Conservation (phyloP, 2,113 vertebrate genomes). For the Callospermophilus lateralis region DNA sequence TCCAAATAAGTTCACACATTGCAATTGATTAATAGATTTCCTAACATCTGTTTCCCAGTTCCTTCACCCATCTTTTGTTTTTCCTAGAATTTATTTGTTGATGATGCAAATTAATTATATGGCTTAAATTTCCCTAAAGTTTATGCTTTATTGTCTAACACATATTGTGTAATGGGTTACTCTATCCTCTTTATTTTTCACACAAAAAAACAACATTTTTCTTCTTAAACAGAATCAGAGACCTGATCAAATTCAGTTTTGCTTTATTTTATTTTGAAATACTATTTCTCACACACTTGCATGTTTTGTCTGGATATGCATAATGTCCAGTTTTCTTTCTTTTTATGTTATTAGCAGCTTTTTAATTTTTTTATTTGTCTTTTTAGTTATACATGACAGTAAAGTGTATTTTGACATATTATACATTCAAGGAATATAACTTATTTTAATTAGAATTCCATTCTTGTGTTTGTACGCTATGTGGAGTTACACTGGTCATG, state of each 20-base stretch:
- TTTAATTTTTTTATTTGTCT: too few species aligned
- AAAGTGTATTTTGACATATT: too few species aligned
- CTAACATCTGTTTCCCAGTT: not conserved
- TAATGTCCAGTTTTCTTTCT: not conserved
- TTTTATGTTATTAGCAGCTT: not conserved
- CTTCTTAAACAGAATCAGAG: constrained; percentile 33
- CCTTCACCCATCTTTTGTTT: not conserved
- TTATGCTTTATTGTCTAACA: not conserved
- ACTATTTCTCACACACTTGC: not conserved
- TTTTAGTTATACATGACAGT: too few species aligned
- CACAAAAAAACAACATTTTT: constrained; percentile 5
- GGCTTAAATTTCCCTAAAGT: not conserved
- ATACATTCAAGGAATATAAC: too few species aligned
- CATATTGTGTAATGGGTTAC: not conserved
- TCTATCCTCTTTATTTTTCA: constrained; percentile 47
- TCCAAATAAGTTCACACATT: not conserved
- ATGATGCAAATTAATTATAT: not conserved
- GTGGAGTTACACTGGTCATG: too few species aligned
- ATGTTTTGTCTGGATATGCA: not conserved
- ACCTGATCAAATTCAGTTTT: not conserved
- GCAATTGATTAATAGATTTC: not conserved
- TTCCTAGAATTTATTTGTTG: not conserved
- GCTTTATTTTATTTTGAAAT: not conserved
- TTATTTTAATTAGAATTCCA: too few species aligned
- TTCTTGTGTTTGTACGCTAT: too few species aligned